phyloP scores from a whole-genome alignment of 92 coral and sea anemone species.

The Palythoa caribaeorum region DNA sequence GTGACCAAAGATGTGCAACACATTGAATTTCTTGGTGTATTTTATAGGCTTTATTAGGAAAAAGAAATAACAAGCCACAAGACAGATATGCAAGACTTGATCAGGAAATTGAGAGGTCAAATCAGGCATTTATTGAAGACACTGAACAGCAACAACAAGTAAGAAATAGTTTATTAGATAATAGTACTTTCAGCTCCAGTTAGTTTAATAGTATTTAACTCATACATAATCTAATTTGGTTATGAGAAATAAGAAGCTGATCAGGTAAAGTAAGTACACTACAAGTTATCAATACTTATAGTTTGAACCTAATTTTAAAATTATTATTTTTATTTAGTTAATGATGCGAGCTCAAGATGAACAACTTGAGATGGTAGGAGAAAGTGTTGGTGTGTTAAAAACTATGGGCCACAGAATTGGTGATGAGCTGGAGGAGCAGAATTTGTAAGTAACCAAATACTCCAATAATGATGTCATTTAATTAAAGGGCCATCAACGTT shows the following conservation, averaged over 20 bases:
- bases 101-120: constrained; percentile 94
- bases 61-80: constrained; percentile 77
- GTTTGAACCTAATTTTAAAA: no score
- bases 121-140: constrained; percentile 88
- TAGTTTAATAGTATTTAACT: neutral
- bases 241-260: no score
- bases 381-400: constrained; percentile 97
- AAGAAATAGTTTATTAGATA: neutral
- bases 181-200: neutral
- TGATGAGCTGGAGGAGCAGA: constrained; percentile 97
- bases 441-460: constrained; percentile 77
- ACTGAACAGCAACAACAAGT: constrained; percentile 97
- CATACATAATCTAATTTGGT: neutral
- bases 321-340: constrained; percentile 51
- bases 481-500: no score
- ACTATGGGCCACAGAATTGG: constrained; percentile 97
- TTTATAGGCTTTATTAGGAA: constrained; percentile 85
- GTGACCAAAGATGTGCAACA: no score
- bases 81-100: constrained; percentile 93
- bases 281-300: no score
- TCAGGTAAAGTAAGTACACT: no score
- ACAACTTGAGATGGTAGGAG: constrained; percentile 95
- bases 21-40: neutral
- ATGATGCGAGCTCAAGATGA: constrained; percentile 96
- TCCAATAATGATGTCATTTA: no score